Evolutionary conservation across 2,797 vertebrate species (phyloP), one percentile per base, ranked within the genome.

Genomic region (Petrocephalus schoutedeni): DNA sequence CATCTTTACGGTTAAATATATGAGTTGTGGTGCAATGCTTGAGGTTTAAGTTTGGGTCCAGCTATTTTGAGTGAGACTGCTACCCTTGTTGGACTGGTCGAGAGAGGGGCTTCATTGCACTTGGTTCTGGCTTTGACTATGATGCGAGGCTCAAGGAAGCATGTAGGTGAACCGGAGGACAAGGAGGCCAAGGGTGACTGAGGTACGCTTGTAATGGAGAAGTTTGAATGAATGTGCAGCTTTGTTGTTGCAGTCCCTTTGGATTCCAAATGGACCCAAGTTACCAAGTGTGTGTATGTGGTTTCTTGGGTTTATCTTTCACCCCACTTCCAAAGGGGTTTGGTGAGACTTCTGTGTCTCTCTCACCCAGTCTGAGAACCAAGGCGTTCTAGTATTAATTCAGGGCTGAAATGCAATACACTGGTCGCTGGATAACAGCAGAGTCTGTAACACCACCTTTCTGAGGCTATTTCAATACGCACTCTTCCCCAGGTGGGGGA

Each of bases 331-430:
- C 87, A 89, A 23, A 88, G 51, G 84, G 88, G 89, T 87, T 89
- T 92, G 84, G 89, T 57, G 89, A 88, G 88, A 88, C 88, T 86
- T 89, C 59, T 92, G 92, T 91, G 88, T 91, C 86, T 54, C 90
- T 85, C 41, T 85, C 89, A 89, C 85, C 87, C 90, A 56, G 45
- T 87, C 84, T 74, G 71, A 88, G 57, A 56, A 67, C 80, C 67
- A 58, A 86, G 64, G 85, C 85, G 87, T 89, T 89, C 21, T 14
- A 85, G 87, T 89, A 90, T 93, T 92, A 92, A 91, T 93, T 91
- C 91, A 85, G 86, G 88, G 86, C 91, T 94, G 92, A 93, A 91
- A 94, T 90, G 91, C 90, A 90, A 90, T 91, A 89, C 90, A 90
- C 83, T 56, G 87, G 89, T 90, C 90, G 91, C 89, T 77, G 91